Evolutionary conservation across 92 coral and sea anemone genomes (phyloP), one percentile per base, ranked within the genome.

Genomic region (Meandrina meandrites): DNA sequence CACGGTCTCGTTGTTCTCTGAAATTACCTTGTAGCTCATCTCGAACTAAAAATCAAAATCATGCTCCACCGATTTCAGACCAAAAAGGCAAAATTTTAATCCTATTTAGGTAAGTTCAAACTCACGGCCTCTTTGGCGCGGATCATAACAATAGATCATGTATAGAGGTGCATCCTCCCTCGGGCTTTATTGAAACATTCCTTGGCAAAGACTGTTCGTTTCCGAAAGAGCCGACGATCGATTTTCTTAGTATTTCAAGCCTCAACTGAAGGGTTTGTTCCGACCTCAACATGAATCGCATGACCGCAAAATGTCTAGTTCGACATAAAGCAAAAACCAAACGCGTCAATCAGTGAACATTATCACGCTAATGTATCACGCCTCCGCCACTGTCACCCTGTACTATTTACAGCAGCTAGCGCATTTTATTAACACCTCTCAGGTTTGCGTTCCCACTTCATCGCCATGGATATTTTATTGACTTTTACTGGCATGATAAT

Each of bases 321-420:
- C 35, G 37, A 35, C 37, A 35, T 1, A 42, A 57, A 37, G 11
- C 36, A 27, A 40, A 27, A 40, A 74, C 14, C 47, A 27, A 57
- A 74, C 68, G 35, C 34, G 80, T 17, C 87, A 84, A 75, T 83
- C 86, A 83, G 70, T 54, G 36, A n/a, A 83, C 60, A 74, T 74
- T 73, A 84, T 84, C 74, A 84, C 36, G 78, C 80, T 7, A 34
- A 72, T 75, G 53, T 12, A 70, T 70, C 79, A 34, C 69, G 78
- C 79, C 53, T 73, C 36, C 45, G 53, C 80, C 42, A 48, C 19
- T 14, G 79, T 22, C 80, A 73, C 68, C 14, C 36, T 50, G 42
- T 7, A 37, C 27, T 53, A 22, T 73, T 54, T 72, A 35, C 87
- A 83, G 34, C n/a, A 14, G 64, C 64, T 57, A 57, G 17, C 24